phyloP scores from a whole-genome alignment of 2,797 vertebrate genomes.

The Rallus crepitans region DNA sequence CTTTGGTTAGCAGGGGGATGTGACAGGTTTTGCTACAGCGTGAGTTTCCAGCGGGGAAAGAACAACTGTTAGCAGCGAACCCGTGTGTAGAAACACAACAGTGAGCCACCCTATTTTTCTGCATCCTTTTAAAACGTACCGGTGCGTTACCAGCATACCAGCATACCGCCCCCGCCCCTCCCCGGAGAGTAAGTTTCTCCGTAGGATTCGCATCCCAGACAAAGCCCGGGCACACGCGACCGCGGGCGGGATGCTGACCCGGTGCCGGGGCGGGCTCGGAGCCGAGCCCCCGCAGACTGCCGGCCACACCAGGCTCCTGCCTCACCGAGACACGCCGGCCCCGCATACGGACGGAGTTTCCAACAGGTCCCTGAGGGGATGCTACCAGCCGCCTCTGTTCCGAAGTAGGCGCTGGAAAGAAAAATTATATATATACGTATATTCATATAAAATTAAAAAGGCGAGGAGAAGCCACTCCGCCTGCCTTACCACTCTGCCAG shows the following conservation, averaged over 20 bases:
- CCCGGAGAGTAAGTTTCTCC: neutral
- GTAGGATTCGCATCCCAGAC: neutral
- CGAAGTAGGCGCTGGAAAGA: fast-evolving
- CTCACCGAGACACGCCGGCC: neutral
- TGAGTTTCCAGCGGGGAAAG: neutral
- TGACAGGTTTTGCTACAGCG: neutral
- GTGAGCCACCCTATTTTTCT: neutral
- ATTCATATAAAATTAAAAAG: neutral
- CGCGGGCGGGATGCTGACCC: neutral
- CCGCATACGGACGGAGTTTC: neutral
- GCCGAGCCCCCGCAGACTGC: neutral
- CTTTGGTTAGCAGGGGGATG: neutral
- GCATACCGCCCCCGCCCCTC: too few relatives aligned
- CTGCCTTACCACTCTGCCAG: conserved; percentile 93
- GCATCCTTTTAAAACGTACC: neutral
- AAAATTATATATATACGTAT: fast-evolving
- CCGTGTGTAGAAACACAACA: neutral
- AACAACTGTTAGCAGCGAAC: neutral
- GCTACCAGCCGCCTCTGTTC: neutral
- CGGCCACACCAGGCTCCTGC: neutral
- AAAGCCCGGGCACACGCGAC: neutral
- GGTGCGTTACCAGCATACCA: neutral
- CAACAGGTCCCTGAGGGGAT: neutral
- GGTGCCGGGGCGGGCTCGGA: neutral
- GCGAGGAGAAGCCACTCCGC: neutral